phyloP scores from a whole-genome alignment of 2,797 vertebrate genomes.

The Rhinichthys osculus region DNA sequence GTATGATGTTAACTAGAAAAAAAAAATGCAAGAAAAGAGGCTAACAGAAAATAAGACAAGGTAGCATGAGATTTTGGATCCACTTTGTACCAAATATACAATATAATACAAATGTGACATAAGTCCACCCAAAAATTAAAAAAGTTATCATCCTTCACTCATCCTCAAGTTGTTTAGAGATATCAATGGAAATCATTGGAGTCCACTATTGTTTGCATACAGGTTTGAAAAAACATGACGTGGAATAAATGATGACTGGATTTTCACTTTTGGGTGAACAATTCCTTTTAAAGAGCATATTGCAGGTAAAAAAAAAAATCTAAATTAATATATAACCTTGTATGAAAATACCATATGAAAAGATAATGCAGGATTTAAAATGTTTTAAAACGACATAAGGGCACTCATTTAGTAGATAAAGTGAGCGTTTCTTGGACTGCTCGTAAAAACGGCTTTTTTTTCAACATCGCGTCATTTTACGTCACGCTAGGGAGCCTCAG shows the following conservation, averaged over 20 bases:
- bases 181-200: not conserved
- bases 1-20: conserved; percentile 8
- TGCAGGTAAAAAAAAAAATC: no score
- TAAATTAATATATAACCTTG: no score
- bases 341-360: no score
- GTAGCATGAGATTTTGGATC: not conserved
- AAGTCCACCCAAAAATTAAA: not conserved
- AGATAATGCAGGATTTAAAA: no score
- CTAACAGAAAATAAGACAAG: not conserved
- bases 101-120: not conserved
- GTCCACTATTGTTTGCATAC: not conserved
- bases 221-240: not conserved
- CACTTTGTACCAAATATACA: not conserved
- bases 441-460: no score
- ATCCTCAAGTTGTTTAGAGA: not conserved
- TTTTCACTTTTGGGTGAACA: no score
- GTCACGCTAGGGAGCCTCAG: no score
- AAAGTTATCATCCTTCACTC: not conserved
- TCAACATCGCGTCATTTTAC: no score
- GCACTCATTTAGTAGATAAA: no score
- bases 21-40: not conserved
- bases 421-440: no score
- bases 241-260: not conserved
- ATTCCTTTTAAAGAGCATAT: no score
- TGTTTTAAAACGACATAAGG: no score